Percentiles rank a stretch among this genome's conserved stretches.
phyloP scores from a whole-genome alignment of 2,113 vertebrate genomes.

The Bungarus multicinctus region DNA sequence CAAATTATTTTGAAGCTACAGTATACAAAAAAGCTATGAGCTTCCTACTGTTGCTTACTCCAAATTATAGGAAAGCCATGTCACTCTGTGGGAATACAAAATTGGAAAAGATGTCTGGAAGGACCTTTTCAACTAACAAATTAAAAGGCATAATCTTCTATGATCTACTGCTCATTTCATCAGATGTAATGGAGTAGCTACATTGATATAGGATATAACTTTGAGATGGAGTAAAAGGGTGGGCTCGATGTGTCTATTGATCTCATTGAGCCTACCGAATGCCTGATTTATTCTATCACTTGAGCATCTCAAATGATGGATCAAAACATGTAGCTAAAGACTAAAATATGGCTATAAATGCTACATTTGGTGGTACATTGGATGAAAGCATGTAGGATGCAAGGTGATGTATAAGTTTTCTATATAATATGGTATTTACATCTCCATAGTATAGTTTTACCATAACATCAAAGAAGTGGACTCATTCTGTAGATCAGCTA shows the following conservation, averaged over 20 bases:
- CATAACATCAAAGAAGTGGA: not conserved
- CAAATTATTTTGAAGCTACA: not conserved
- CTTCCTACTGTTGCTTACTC: not conserved
- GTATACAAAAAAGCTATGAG: no score
- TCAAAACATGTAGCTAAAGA: not conserved
- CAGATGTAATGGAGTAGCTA: not conserved
- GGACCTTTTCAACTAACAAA: not conserved
- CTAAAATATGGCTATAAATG: not conserved
- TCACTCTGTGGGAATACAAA: not conserved
- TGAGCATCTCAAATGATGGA: not conserved
- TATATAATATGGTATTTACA: no score
- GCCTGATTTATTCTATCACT: not conserved
- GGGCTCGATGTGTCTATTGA: not conserved
- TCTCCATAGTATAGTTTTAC: not conserved
- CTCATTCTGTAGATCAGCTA: not conserved
- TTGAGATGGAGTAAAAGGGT: not conserved
- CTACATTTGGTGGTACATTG: not conserved
- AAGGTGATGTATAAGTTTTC: not conserved
- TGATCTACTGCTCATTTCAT: not conserved
- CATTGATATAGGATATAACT: not conserved
- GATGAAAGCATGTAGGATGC: not conserved
- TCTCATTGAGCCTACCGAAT: not conserved
- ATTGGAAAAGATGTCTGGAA: not conserved
- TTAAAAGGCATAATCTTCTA: not conserved
- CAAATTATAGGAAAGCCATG: not conserved